phyloP scores from a whole-genome alignment of 1,140 invertebrate species.

The Nasonia giraulti region DNA sequence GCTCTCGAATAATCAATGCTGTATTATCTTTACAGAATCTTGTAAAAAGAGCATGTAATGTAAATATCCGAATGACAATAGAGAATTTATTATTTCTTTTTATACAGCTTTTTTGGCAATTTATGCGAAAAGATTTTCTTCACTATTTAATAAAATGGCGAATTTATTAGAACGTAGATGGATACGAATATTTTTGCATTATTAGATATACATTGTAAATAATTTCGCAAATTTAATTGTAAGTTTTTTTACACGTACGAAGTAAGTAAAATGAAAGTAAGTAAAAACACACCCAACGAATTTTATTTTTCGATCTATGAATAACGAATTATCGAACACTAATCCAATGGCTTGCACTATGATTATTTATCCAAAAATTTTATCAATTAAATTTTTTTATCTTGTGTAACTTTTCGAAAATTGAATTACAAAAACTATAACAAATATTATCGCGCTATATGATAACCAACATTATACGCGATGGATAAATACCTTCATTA shows the following conservation, averaged over 20 bases:
- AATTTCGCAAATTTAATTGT: background rate
- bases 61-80: slow-evolving; percentile 4
- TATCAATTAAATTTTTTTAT: too few relatives aligned
- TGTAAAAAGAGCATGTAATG: background rate
- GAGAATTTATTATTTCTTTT: background rate
- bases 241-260: background rate
- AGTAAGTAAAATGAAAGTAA: background rate
- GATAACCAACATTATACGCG: background rate
- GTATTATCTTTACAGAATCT: slow-evolving; percentile 22
- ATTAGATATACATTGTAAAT: slow-evolving; percentile 5
- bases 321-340: background rate
- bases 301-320: background rate
- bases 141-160: background rate
- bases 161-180: background rate
- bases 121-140: background rate
- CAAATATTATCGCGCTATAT: too few relatives aligned
- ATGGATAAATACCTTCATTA: too few relatives aligned
- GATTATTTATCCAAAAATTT: too few relatives aligned
- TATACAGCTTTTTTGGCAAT: background rate
- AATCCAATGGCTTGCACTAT: background rate
- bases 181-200: background rate
- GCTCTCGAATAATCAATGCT: slow-evolving; percentile 45
- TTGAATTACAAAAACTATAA: too few relatives aligned
- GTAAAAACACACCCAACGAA: background rate
- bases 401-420: too few relatives aligned